phyloP scores from a whole-genome alignment of 2,797 vertebrate species.

The Allobates femoralis region DNA sequence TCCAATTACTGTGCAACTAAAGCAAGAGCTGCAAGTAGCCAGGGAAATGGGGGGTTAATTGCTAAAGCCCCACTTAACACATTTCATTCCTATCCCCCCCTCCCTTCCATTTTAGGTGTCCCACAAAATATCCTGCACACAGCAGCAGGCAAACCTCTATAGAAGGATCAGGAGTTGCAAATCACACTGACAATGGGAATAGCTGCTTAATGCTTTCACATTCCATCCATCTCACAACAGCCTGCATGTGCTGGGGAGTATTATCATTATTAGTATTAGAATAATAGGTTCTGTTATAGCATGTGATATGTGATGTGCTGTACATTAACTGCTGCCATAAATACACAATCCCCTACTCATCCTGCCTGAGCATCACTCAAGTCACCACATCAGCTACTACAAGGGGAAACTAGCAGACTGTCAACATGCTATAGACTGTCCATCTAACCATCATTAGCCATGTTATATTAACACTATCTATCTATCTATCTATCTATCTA shows the following conservation, averaged over 20 bases:
- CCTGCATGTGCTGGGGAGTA: background rate
- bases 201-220: slow-evolving; percentile 37
- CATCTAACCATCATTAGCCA: no score
- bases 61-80: slow-evolving; percentile 45
- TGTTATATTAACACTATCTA: no score
- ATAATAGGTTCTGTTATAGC: background rate
- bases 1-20: slow-evolving; percentile 67
- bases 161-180: slow-evolving; percentile 27
- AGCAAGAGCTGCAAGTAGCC: slow-evolving; percentile 53
- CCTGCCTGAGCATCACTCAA: background rate
- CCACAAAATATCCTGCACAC: slow-evolving; percentile 17
- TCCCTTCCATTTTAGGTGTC: slow-evolving; percentile 29
- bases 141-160: slow-evolving; percentile 17
- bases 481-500: no score
- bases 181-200: slow-evolving; percentile 51
- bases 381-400: background rate
- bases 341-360: background rate
- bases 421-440: background rate
- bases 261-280: slow-evolving; percentile 17
- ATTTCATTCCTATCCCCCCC: slow-evolving; percentile 41
- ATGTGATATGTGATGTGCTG: background rate
- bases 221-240: slow-evolving; percentile 17
- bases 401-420: background rate
- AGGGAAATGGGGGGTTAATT: slow-evolving; percentile 69
- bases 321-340: background rate